These are phyloP conservation scores for Notodonta dromedarius DNA, from an alignment of 2,888 invertebrate species.

Conservation along the genomic window DNA sequence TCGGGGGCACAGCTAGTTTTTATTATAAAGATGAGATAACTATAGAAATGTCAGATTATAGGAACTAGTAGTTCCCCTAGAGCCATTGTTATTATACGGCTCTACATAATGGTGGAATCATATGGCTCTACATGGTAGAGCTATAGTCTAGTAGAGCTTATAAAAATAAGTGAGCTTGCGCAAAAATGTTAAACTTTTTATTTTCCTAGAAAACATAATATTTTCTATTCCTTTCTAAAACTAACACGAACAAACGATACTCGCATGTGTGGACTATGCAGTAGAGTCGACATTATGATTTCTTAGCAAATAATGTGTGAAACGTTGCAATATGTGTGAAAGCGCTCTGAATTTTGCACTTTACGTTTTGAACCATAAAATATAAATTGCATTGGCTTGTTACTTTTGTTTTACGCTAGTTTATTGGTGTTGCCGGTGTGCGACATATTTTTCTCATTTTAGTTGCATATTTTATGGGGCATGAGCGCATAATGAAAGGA, in stretches of 20 bases:
- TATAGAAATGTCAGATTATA: too few species aligned
- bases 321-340: constrained; percentile 31
- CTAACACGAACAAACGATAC: constrained; percentile 74
- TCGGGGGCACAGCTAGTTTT: too few species aligned
- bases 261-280: constrained; percentile 58
- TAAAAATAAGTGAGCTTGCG: background rate
- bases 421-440: constrained; percentile 57
- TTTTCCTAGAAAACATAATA: background rate
- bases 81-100: too few species aligned
- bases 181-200: constrained; percentile 2
- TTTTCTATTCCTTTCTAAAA: constrained; percentile 45
- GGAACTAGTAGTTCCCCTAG: too few species aligned
- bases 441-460: constrained; percentile 82
- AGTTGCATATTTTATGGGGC: constrained; percentile 80
- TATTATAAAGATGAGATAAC: too few species aligned
- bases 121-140: too few species aligned
- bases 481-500: constrained; percentile 77
- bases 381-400: constrained; percentile 27
- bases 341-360: constrained; percentile 29
- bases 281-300: constrained; percentile 75
- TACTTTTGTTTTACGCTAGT: constrained; percentile 24
- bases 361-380: constrained; percentile 29
- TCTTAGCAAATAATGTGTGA: constrained; percentile 39
- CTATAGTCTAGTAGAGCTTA: background rate
- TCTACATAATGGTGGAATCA: too few species aligned